A percentile compares a stretch with the other conserved stretches of the same genome.
Conservation (phyloP, 2,888 invertebrate genomes). For the Xylocampa areola region DNA sequence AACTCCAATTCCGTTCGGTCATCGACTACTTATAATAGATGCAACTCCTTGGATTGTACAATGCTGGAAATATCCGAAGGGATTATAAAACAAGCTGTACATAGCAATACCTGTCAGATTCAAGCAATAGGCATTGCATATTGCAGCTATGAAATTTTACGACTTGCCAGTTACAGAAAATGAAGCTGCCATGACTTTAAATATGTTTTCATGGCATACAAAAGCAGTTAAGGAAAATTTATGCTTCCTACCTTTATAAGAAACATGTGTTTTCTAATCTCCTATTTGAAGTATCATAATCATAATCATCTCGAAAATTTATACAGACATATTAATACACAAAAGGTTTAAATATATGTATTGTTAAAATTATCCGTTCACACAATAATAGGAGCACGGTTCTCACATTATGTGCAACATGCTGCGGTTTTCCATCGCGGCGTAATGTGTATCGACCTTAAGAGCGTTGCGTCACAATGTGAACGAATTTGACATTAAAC, state of each 20-base stretch:
- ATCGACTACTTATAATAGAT: slow-evolving; percentile 3
- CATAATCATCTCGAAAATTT: slow-evolving; percentile 14
- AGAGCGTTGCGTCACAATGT: slow-evolving; percentile 49
- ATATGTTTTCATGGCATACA: slow-evolving; percentile 11
- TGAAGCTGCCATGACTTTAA: neutral
- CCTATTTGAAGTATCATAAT: neutral
- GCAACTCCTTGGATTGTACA: neutral
- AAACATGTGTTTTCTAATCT: slow-evolving; percentile 12
- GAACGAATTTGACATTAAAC: slow-evolving; percentile 72
- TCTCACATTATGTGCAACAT: slow-evolving; percentile 40
- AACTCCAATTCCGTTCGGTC: neutral
- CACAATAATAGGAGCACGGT: slow-evolving; percentile 9
- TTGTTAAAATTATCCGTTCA: slow-evolving; percentile 27
- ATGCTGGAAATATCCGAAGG: neutral
- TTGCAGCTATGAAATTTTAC: slow-evolving; percentile 2
- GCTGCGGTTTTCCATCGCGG: slow-evolving; percentile 13
- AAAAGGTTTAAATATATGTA: slow-evolving; percentile 4
- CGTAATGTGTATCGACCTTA: slow-evolving; percentile 50
- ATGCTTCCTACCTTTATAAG: slow-evolving; percentile 22
- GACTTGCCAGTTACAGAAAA: slow-evolving; percentile 9
- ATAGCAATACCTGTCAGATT: slow-evolving; percentile 11
- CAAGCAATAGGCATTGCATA: neutral
- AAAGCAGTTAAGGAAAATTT: slow-evolving; percentile 33
- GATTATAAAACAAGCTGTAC: slow-evolving; percentile 1
- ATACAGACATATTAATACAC: slow-evolving; percentile 3